Conservation (phyloP, 23 tunicate species). For the Clavelina lepadiformis region DNA sequence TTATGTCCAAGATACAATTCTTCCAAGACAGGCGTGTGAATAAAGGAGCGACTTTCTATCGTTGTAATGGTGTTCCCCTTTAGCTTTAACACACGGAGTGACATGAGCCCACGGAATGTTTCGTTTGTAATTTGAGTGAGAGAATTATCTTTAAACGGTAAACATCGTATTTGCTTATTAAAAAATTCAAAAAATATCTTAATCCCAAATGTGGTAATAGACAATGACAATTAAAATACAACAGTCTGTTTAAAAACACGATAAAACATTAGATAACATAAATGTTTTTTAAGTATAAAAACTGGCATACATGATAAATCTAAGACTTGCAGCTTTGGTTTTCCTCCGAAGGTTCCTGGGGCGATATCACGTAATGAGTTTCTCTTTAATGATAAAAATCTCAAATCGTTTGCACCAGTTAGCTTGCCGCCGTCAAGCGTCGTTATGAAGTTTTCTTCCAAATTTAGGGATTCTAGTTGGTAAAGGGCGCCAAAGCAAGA, state of each 20-base stretch:
- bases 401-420: constrained; percentile 26
- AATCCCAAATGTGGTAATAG: too few species aligned
- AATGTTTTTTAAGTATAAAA: neutral
- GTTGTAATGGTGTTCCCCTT: constrained; percentile 18
- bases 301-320: constrained; percentile 36
- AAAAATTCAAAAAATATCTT: too few species aligned
- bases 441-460: constrained; percentile 28
- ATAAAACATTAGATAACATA: constrained; percentile 4
- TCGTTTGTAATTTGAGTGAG: constrained; percentile 9
- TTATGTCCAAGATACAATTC: constrained; percentile 57
- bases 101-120: constrained; percentile 38
- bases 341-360: constrained; percentile 42
- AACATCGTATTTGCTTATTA: too few species aligned
- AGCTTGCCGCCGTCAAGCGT: constrained; percentile 40
- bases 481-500: constrained; percentile 38
- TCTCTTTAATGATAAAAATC: constrained; percentile 12
- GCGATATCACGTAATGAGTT: constrained; percentile 12
- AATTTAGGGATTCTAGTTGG: constrained; percentile 20
- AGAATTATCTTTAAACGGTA: constrained; percentile 33
- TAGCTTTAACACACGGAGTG: constrained; percentile 18
- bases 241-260: too few species aligned
- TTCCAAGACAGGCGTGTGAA: constrained; percentile 24
- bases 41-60: constrained; percentile 36
- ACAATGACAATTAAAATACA: too few species aligned
- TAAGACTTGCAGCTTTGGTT: constrained; percentile 12